Base-by-base conservation (phyloP, 2,797 vertebrate genomes). In the Neoniphon sammara region DNA sequence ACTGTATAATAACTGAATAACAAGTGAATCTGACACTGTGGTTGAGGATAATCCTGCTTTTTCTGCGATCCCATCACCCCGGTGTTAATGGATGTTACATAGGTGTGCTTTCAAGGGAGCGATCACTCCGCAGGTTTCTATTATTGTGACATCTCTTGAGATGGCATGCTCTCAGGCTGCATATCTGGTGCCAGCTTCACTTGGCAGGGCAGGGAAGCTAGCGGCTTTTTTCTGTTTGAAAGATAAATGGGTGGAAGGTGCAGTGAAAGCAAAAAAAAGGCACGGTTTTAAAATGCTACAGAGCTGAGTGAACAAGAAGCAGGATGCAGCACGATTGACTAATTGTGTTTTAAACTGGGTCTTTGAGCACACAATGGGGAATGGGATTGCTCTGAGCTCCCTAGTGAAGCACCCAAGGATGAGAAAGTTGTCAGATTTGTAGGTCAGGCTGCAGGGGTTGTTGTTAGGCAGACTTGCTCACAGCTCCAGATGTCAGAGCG, bases 311-410 rank as follows among this genome's bases (percentile, higher is more conserved):
- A 87, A 77, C 54, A 72, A 73, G 85, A 81, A 77, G 75, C 78
- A 75, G 86, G 84, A 88, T 65, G 85, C 77, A 85, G 80, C 63
- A 80, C 82, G 60, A 89, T 85, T 77, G 79, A 85, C 89, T 94
- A 94, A 94, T 94, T 93, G 91, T 93, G 88, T 93, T 94, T 92
- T 87, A 93, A 94, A 94, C 90, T 93, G 92, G 93, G 91, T 93
- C 93, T 94, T 91, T 87, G 83, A 89, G 84, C 20, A 80, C 92
- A 91, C 92, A 85, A 76, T 87, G 77, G 91, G 93, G 90, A 92
- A 88, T 89, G 81, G 85, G 92, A 90, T 89, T 88, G 83, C 89
- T 92, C 86, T 81, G 85, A 92, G 89, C 88, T 91, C 90, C 91
- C 91, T 80, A 69, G 87, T 83, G 88, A 88, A 88, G 89, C 85